Percentiles rank a stretch among this genome's conserved stretches.
These are phyloP conservation scores for Odontocerum albicorne DNA, from an alignment of 2,888 invertebrate genomes.

Conservation along the genomic window DNA sequence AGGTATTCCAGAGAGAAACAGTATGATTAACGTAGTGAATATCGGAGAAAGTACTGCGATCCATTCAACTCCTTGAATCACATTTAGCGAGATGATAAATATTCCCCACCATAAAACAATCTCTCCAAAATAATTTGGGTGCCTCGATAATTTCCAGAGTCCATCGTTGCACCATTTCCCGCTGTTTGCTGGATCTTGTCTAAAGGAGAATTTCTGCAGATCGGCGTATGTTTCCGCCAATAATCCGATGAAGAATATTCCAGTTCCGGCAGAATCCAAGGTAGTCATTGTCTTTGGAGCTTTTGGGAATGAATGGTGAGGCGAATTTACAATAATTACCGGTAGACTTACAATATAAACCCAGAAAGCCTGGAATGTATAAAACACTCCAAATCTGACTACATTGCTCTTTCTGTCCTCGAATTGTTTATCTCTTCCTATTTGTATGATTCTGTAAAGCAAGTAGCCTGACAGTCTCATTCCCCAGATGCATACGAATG, in stretches of 20 bases:
- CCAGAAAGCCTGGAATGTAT: constrained; percentile 92
- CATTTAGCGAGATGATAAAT: constrained; percentile 84
- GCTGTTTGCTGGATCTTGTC: constrained; percentile 84
- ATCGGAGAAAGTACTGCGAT: constrained; percentile 83
- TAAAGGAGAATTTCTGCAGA: constrained; percentile 88
- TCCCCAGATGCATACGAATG: constrained; percentile 88
- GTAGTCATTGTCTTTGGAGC: constrained; percentile 86
- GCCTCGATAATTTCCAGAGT: constrained; percentile 84
- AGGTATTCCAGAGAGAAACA: constrained; percentile 91
- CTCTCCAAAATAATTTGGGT: constrained; percentile 95
- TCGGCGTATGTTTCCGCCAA: constrained; percentile 89
- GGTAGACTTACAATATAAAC: constrained; percentile 89
- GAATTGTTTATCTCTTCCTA: constrained; percentile 88
- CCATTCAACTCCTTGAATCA: constrained; percentile 84
- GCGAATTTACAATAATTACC: constrained; percentile 88
- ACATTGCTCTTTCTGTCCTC: constrained; percentile 86
- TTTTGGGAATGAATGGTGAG: constrained; percentile 71
- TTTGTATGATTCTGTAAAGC: constrained; percentile 86
- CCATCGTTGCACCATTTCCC: constrained; percentile 94
- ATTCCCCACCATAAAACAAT: constrained; percentile 94
- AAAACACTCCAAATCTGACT: constrained; percentile 88
- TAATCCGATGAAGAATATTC: constrained; percentile 82
- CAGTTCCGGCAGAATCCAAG: constrained; percentile 82
- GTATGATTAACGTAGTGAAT: constrained; percentile 83
- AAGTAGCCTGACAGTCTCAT: constrained; percentile 83